Evolutionary conservation across 2,797 vertebrate species (phyloP).

Genomic region (Sebastes itinus): DNA sequence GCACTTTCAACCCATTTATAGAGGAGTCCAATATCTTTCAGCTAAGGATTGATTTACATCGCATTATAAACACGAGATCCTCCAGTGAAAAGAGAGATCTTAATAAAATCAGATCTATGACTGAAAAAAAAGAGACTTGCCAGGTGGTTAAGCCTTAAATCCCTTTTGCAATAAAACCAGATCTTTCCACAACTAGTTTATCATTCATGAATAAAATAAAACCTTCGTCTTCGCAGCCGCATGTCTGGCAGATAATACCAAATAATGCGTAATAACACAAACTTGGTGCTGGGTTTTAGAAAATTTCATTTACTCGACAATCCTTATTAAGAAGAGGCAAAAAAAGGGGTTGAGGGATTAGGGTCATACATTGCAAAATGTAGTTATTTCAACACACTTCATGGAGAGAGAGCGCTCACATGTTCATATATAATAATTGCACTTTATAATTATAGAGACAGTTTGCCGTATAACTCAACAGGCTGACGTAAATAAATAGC

Average conservation of each 20-base stretch:
- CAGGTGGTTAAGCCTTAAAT: slow-evolving; percentile 43
- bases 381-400: slow-evolving; percentile 74
- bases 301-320: slow-evolving; percentile 85
- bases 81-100: slow-evolving; percentile 37
- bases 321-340: slow-evolving; percentile 80
- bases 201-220: slow-evolving; percentile 39
- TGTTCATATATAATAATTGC: slow-evolving; percentile 84
- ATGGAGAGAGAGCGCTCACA: slow-evolving; percentile 76
- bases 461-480: slow-evolving; percentile 69
- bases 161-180: slow-evolving; percentile 47
- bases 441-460: slow-evolving; percentile 83
- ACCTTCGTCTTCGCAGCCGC: background rate
- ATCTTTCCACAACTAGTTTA: slow-evolving; percentile 37
- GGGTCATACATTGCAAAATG: slow-evolving; percentile 79
- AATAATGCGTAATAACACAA: slow-evolving; percentile 45
- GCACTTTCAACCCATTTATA: slow-evolving; percentile 40
- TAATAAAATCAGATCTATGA: slow-evolving; percentile 44
- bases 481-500: slow-evolving; percentile 76
- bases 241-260: slow-evolving; percentile 6
- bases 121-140: background rate
- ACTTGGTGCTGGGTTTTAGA: slow-evolving; percentile 67
- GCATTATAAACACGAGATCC: slow-evolving; percentile 38
- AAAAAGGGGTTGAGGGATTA: slow-evolving; percentile 66
- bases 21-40: slow-evolving; percentile 38
- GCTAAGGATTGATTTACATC: slow-evolving; percentile 43